Evolutionary conservation across 2,797 vertebrate genomes (phyloP).

Genomic region (Coendou prehensilis): DNA sequence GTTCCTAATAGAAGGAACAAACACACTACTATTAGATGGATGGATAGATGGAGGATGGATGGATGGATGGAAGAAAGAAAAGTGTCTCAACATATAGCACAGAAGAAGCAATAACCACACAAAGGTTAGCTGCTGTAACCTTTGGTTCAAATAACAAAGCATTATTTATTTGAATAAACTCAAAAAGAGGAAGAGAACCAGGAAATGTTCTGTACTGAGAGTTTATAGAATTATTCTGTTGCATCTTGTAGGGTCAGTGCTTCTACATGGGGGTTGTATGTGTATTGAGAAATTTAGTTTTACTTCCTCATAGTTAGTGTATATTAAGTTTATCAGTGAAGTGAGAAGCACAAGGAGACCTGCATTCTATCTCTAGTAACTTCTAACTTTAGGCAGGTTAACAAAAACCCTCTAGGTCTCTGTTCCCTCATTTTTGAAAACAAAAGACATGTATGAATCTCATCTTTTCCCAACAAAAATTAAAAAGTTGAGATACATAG

Average conservation of each 20-base stretch:
- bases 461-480: not conserved
- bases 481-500: not conserved
- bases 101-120: not conserved
- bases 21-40: not conserved
- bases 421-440: not conserved
- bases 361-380: not conserved
- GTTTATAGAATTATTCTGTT: slow-evolving; percentile 37
- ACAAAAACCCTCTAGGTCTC: not conserved
- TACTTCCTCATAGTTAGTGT: slow-evolving; percentile 49
- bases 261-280: not conserved
- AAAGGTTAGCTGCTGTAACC: not conserved
- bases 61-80: not conserved
- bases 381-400: not conserved
- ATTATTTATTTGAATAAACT: slow-evolving; percentile 49
- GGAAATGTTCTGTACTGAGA: not conserved
- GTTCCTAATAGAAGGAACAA: slow-evolving; percentile 7
- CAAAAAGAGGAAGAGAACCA: not conserved
- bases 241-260: slow-evolving; percentile 16
- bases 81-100: not conserved
- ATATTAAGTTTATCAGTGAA: slow-evolving; percentile 37
- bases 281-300: not conserved
- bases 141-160: not conserved
- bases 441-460: not conserved
- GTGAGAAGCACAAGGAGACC: not conserved
- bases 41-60: not conserved